A percentile compares a stretch with the other conserved stretches of the same genome.
These are phyloP conservation scores for Balearica regulorum DNA, from an alignment of 2,797 vertebrate species.

Conservation along the genomic window DNA sequence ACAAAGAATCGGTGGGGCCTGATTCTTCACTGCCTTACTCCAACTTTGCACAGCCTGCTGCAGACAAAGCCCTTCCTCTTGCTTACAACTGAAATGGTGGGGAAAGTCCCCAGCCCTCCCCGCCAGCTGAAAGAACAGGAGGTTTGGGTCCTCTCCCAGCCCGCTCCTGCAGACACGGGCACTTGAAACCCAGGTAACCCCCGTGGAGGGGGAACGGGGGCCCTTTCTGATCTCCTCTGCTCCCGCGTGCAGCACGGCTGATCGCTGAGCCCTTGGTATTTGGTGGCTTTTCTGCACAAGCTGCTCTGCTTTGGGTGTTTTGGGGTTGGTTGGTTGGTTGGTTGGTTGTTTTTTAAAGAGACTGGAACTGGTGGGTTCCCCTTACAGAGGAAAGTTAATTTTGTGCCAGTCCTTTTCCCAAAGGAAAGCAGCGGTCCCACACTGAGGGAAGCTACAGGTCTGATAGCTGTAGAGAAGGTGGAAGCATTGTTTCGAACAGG, in stretches of 20 bases:
- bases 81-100: neutral
- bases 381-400: neutral
- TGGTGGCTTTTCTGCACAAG: neutral
- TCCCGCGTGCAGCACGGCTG: rapidly evolving
- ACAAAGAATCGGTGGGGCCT: constrained; percentile 9
- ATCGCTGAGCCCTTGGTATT: neutral
- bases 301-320: neutral
- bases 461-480: neutral
- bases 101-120: neutral
- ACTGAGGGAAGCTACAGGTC: rapidly evolving
- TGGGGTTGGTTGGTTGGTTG: no score
- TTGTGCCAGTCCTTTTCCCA: neutral
- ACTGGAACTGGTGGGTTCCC: neutral
- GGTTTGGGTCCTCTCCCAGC: neutral
- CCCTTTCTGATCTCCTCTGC: neutral
- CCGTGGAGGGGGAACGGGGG: rapidly evolving
- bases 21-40: constrained; percentile 47
- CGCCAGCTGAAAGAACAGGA: rapidly evolving
- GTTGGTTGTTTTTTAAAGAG: neutral
- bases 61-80: neutral
- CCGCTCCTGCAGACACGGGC: neutral
- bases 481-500: neutral
- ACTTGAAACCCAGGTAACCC: neutral
- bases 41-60: neutral
- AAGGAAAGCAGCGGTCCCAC: neutral